Percentiles rank a stretch among this genome's conserved stretches.
phyloP scores from a whole-genome alignment of 2,888 invertebrate genomes.

The Ophraella communa region DNA sequence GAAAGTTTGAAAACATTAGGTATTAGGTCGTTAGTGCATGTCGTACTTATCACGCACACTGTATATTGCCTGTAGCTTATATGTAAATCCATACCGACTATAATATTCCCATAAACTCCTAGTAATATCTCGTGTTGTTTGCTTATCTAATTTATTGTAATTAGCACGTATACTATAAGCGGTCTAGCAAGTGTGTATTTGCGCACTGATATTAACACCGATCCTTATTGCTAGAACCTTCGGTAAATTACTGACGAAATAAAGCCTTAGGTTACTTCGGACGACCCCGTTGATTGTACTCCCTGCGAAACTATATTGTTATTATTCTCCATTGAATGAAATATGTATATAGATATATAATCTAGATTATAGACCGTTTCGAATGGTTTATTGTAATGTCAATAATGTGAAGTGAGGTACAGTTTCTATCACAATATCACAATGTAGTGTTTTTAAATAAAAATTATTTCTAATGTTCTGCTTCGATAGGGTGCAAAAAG shows the following conservation, averaged over 20 bases:
- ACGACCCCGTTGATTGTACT: constrained; percentile 34
- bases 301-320: constrained; percentile 19
- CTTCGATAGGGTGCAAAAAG: no score
- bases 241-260: constrained; percentile 28
- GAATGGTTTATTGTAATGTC: background rate
- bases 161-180: constrained; percentile 26
- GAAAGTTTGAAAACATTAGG: background rate
- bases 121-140: constrained; percentile 45
- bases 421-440: no score
- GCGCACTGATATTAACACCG: constrained; percentile 43
- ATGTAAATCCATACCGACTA: background rate
- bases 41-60: background rate
- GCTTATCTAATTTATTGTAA: constrained; percentile 48
- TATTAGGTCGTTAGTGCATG: no score
- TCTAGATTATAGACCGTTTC: constrained; percentile 8
- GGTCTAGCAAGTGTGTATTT: constrained; percentile 3
- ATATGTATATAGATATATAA: constrained; percentile 20
- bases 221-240: constrained; percentile 37
- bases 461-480: no score
- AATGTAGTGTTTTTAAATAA: no score
- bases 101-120: constrained; percentile 18
- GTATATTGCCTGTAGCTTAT: background rate
- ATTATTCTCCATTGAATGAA: constrained; percentile 14
- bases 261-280: constrained; percentile 36
- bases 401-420: no score